phyloP scores from a whole-genome alignment of 2,888 invertebrate species.

The Miltochrista miniata region DNA sequence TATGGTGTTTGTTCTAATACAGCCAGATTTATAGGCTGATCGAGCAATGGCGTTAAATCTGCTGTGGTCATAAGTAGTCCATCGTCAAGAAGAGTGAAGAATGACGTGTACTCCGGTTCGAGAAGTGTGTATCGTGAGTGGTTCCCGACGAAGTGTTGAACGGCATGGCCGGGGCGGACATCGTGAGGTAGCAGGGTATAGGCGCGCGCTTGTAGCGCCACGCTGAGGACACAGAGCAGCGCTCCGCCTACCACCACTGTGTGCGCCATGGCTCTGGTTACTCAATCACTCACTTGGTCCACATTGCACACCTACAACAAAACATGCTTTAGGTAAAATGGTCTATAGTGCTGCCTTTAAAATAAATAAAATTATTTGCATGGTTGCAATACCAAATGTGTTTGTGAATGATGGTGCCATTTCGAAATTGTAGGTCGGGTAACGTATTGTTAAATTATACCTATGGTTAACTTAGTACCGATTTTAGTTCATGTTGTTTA shows the following conservation, averaged over 20 bases:
- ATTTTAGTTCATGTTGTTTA: neutral
- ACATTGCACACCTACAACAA: conserved; percentile 70
- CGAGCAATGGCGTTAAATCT: conserved; percentile 91
- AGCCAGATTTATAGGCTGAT: conserved; percentile 91
- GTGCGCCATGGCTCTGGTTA: conserved; percentile 64
- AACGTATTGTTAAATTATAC: neutral
- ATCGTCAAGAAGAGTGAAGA: conserved; percentile 93
- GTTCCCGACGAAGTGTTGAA: conserved; percentile 88
- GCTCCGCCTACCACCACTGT: conserved; percentile 68
- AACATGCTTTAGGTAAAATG: neutral
- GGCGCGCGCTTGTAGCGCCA: conserved; percentile 60
- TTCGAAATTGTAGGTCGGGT: neutral
- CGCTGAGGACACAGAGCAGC: conserved; percentile 65
- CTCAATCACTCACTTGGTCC: conserved; percentile 54
- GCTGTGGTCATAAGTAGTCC: conserved; percentile 96
- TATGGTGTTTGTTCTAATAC: conserved; percentile 92
- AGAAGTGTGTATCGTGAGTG: conserved; percentile 83
- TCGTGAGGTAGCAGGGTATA: conserved; percentile 92
- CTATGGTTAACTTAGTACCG: neutral
- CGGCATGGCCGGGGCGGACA: conserved; percentile 94
- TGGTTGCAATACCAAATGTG: no score
- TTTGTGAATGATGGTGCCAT: neutral
- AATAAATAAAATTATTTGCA: no score
- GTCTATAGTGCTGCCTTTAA: no score
- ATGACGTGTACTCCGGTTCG: conserved; percentile 92